These are phyloP conservation scores for Sebastes reedi DNA, from an alignment of 2,797 vertebrate genomes.

Conservation along the genomic window DNA sequence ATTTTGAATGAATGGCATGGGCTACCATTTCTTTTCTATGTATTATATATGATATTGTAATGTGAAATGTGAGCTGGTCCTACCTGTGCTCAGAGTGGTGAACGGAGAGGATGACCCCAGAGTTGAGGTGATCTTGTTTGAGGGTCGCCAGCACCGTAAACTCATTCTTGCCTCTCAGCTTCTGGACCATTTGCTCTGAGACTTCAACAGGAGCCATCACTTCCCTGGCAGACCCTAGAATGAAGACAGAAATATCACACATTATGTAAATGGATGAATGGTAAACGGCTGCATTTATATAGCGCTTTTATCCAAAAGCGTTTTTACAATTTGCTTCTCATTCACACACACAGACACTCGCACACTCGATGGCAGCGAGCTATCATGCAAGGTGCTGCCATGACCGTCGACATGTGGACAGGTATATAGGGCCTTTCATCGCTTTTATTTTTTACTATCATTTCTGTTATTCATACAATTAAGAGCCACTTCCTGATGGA, in stretches of 20 bases:
- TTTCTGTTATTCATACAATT: neutral
- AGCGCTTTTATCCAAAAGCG: neutral
- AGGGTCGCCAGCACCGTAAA: conserved; percentile 93
- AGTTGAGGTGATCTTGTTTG: conserved; percentile 94
- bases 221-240: conserved; percentile 89
- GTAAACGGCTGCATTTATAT: neutral
- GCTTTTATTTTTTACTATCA: neutral
- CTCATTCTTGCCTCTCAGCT: conserved; percentile 93
- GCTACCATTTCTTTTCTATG: neutral
- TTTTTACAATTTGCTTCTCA: neutral
- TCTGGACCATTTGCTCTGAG: conserved; percentile 90
- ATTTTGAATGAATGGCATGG: neutral
- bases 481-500: neutral
- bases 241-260: conserved; percentile 16
- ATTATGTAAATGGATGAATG: conserved; percentile 14
- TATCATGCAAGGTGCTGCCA: neutral
- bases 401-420: neutral
- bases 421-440: neutral
- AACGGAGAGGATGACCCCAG: conserved; percentile 95
- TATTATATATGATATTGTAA: too few relatives aligned
- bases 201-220: conserved; percentile 88
- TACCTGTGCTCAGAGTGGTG: conserved; percentile 95
- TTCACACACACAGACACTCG: neutral
- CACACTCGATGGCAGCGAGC: neutral
- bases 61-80: neutral